phyloP scores from a whole-genome alignment of 92 coral and sea anemone species.

The Palythoa grandiflora region DNA sequence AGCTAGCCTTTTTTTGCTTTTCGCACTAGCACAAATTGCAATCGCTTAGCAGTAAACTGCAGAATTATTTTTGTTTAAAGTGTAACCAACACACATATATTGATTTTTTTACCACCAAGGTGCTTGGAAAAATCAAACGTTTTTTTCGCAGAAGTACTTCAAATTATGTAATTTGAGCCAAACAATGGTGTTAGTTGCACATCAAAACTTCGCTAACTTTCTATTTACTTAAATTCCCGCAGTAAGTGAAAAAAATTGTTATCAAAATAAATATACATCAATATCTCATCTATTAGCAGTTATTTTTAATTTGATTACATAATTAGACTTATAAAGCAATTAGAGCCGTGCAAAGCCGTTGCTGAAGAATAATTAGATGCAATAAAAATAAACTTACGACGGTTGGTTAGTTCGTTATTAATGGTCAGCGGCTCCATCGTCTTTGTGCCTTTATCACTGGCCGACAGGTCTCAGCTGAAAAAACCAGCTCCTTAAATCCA shows the following conservation, averaged over 20 bases:
- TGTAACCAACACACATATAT: too few relatives aligned
- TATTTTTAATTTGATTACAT: not conserved
- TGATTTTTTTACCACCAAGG: too few relatives aligned
- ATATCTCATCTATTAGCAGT: not conserved
- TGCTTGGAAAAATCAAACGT: too few relatives aligned
- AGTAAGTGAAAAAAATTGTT: not conserved
- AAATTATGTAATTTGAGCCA: too few relatives aligned
- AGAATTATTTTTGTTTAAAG: not conserved
- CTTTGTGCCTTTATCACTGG: not conserved
- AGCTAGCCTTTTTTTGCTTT: not conserved
- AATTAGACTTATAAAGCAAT: not conserved
- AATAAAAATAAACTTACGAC: conserved; percentile 28
- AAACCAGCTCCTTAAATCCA: not conserved
- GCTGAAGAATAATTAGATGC: not conserved
- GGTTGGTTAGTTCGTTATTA: conserved; percentile 17
- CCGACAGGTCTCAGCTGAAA: not conserved
- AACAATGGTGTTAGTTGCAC: too few relatives aligned
- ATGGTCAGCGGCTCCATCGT: conserved; percentile 25
- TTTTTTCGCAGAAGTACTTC: too few relatives aligned
- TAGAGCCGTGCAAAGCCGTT: conserved; percentile 3
- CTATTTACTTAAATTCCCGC: not conserved
- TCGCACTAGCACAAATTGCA: not conserved
- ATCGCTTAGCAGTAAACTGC: not conserved
- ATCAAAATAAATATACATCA: not conserved
- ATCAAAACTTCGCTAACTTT: not conserved